Conservation (phyloP, 2,797 vertebrate species). For the Xiphophorus birchmanni region DNA sequence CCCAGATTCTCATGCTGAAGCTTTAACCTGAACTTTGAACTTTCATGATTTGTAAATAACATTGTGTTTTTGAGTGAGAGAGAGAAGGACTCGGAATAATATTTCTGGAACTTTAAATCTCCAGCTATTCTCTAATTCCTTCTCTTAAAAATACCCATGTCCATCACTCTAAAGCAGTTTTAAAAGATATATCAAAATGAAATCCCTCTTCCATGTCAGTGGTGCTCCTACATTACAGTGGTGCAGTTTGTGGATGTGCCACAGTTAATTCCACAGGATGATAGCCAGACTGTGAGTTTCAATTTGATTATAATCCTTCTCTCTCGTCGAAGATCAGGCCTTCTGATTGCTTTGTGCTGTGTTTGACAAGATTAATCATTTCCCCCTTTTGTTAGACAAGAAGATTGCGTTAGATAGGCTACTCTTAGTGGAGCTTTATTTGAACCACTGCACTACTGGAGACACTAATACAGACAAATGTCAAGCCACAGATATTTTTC, state of each 20-base stretch:
- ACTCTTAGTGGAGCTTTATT: constrained; percentile 39
- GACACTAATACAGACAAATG: constrained; percentile 24
- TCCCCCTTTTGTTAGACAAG: constrained; percentile 55
- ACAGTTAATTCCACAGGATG: constrained; percentile 64
- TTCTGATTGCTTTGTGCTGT: constrained; percentile 72
- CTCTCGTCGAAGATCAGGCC: constrained; percentile 72
- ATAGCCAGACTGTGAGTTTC: constrained; percentile 66
- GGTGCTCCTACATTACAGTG: constrained; percentile 38
- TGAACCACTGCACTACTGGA: constrained; percentile 31
- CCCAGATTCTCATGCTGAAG: neutral
- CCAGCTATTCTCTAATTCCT: neutral
- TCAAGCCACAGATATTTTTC: constrained; percentile 19
- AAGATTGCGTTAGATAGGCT: constrained; percentile 60
- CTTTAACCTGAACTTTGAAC: constrained; percentile 7
- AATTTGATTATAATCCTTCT: constrained; percentile 79
- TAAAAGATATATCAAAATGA: constrained; percentile 20
- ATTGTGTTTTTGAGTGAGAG: neutral
- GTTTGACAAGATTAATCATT: constrained; percentile 73
- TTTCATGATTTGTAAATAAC: neutral
- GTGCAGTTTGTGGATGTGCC: constrained; percentile 47
- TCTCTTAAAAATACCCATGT: constrained; percentile 6
- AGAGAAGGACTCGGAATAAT: neutral
- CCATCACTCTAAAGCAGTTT: constrained; percentile 7
- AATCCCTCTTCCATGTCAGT: constrained; percentile 13
- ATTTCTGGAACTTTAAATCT: constrained; percentile 4